A percentile compares a stretch with the other conserved stretches of the same genome.
Conservation (phyloP, 2,888 invertebrate genomes). For the Diaphora mendica region DNA sequence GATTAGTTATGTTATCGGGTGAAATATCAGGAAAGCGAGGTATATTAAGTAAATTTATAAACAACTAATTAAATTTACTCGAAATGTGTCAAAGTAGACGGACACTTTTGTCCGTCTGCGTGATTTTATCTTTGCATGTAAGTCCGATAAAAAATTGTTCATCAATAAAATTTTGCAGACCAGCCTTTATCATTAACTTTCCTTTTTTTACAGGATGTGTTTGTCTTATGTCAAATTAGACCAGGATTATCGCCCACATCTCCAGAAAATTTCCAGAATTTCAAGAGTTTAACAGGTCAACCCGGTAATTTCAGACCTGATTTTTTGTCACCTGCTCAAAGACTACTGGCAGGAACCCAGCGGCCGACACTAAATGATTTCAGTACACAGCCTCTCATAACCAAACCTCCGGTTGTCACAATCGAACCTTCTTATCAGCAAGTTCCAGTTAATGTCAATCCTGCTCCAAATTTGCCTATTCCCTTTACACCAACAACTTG, state of each 20-base stretch:
- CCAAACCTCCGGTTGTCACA: conserved; percentile 1
- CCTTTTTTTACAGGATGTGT: conserved; percentile 48
- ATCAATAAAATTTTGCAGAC: conserved; percentile 19
- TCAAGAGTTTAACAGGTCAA: conserved; percentile 18
- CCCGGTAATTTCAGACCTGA: conserved; percentile 22
- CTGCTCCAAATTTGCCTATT: conserved; percentile 17
- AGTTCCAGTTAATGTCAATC: conserved; percentile 20
- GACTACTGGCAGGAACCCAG: conserved; percentile 20
- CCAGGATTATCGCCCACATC: conserved; percentile 14
- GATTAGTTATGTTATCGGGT: conserved; percentile 59
- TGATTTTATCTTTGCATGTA: conserved; percentile 60
- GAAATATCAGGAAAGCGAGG: conserved; percentile 56
- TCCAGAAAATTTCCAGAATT: conserved; percentile 12
- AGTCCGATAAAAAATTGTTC: conserved; percentile 49
- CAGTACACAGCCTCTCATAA: conserved; percentile 7
- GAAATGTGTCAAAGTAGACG: conserved; percentile 62
- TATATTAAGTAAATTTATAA: conserved; percentile 68
- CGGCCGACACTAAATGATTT: conserved; percentile 20
- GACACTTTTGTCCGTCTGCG: conserved; percentile 54
- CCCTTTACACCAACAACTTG: conserved; percentile 5
- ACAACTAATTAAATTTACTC: conserved; percentile 57
- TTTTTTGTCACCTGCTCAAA: conserved; percentile 18
- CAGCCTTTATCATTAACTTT: conserved; percentile 20
- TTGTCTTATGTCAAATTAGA: conserved; percentile 32
- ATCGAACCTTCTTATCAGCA: conserved; percentile 10